phyloP scores from a whole-genome alignment of 2,113 vertebrate species.

The Peromyscus californicus region DNA sequence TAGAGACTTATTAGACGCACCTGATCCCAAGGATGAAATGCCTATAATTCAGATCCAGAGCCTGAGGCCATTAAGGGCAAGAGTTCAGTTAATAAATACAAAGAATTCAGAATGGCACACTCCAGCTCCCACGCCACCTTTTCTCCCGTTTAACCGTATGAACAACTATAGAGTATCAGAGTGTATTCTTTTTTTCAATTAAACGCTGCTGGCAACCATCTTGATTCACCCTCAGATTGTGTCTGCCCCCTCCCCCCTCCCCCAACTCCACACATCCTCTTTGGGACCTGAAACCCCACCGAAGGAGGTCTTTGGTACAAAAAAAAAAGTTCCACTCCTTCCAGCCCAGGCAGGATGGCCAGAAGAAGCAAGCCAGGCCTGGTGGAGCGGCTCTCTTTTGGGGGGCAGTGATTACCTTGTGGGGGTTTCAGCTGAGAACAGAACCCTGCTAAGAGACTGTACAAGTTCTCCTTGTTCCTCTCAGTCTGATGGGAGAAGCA shows the following conservation, averaged over 20 bases:
- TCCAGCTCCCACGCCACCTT: not conserved
- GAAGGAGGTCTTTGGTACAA: not conserved
- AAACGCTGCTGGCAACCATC: not conserved
- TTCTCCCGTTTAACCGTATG: not conserved
- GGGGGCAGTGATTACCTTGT: not conserved
- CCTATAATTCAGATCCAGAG: not conserved
- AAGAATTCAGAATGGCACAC: not conserved
- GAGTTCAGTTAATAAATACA: not conserved
- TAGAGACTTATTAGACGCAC: not conserved
- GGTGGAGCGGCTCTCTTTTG: not conserved
- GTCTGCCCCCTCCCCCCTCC: too few species aligned
- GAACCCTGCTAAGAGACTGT: not conserved
- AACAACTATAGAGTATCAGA: not conserved
- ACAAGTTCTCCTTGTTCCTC: too few species aligned
- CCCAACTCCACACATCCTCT: not conserved
- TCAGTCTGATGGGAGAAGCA: not conserved
- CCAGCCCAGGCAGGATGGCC: not conserved
- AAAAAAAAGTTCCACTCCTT: not conserved
- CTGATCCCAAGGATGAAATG: not conserved
- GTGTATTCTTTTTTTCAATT: not conserved
- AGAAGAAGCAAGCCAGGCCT: not conserved
- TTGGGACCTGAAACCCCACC: not conserved
- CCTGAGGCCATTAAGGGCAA: not conserved
- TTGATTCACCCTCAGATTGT: not conserved
- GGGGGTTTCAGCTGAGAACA: not conserved